A percentile compares a stretch with the other conserved stretches of the same genome.
Evolutionary conservation across 2,113 vertebrate species (phyloP).

Genomic region (Plecotus auritus): DNA sequence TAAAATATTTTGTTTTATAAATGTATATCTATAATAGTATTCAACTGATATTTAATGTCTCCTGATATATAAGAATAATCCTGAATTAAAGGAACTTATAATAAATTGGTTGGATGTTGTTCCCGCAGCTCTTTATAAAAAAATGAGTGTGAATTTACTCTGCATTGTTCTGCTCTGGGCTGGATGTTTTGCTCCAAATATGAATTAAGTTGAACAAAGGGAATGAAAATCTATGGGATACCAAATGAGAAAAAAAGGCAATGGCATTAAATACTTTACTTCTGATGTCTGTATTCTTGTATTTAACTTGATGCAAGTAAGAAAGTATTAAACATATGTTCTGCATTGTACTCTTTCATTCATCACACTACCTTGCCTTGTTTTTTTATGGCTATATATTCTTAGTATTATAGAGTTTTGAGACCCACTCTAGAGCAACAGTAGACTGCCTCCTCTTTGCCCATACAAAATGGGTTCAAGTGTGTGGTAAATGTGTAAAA

Average conservation of each 20-base stretch:
- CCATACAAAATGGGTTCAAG: background rate
- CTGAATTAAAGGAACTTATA: background rate
- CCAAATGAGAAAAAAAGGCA: background rate
- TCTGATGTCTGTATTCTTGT: background rate
- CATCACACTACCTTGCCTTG: background rate
- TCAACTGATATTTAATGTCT: background rate
- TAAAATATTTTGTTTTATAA: background rate
- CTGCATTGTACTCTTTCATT: background rate
- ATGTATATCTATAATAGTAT: background rate
- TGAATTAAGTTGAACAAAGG: conserved; percentile 17
- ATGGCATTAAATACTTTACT: background rate
- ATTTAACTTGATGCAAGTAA: background rate
- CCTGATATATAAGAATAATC: background rate
- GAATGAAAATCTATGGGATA: background rate
- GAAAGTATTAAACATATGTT: background rate
- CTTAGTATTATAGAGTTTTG: background rate
- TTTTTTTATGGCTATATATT: conserved; percentile 7
- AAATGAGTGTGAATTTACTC: background rate
- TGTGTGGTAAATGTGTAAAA: background rate
- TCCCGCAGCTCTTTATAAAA: background rate
- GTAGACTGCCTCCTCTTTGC: background rate
- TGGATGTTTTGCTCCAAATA: background rate
- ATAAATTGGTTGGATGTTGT: background rate
- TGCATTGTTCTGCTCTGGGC: background rate
- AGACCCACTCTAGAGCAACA: background rate